phyloP scores from a whole-genome alignment of 2,888 invertebrate species.

The Linnaemya vulpina region DNA sequence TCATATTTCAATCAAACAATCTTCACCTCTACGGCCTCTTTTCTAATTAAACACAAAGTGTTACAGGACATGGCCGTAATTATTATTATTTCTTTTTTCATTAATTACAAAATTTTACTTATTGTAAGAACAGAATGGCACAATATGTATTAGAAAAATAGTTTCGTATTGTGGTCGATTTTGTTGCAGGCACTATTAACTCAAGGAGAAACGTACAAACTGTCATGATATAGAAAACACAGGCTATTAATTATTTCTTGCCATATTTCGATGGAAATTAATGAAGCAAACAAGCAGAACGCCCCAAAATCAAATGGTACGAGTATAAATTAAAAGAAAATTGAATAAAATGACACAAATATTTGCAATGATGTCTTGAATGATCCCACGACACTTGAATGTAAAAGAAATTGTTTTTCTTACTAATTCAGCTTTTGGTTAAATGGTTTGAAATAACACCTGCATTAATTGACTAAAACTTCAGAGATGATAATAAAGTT shows the following conservation, averaged over 20 bases:
- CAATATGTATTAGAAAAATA: background rate
- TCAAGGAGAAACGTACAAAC: background rate
- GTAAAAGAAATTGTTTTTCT: background rate
- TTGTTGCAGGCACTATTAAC: conserved; percentile 9
- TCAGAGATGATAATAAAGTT: too few species aligned
- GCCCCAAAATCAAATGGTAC: background rate
- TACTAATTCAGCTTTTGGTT: background rate
- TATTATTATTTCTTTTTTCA: too few species aligned
- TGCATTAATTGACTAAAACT: too few species aligned
- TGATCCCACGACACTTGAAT: background rate
- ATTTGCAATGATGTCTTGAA: conserved; percentile 46
- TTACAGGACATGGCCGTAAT: conserved; percentile 33
- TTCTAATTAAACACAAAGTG: conserved; percentile 12
- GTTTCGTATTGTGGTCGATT: background rate
- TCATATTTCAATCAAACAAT: conserved; percentile 4
- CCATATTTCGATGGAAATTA: conserved; percentile 30
- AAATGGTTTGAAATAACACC: too few species aligned
- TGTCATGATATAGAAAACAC: background rate
- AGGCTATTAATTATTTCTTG: background rate
- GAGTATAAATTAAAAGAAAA: conserved; percentile 27
- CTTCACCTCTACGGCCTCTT: conserved; percentile 2
- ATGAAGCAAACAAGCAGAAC: conserved; percentile 22
- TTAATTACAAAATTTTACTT: conserved; percentile 17
- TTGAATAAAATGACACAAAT: conserved; percentile 36
- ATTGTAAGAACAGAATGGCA: background rate